phyloP scores from a whole-genome alignment of 2,113 vertebrate genomes.

The Neolamprologus variostigma region DNA sequence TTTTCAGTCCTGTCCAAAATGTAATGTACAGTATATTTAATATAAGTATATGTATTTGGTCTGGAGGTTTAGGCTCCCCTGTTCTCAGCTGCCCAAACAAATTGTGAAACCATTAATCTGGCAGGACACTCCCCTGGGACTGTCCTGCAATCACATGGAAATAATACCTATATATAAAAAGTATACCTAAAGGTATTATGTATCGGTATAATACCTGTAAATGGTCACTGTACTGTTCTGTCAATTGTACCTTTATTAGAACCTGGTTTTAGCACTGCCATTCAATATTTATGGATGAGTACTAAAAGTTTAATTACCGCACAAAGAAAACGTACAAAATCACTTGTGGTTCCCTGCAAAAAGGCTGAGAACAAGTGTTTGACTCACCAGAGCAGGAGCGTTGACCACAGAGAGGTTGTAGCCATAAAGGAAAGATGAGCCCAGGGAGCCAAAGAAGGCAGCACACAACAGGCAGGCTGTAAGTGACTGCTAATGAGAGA shows the following conservation, averaged over 20 bases:
- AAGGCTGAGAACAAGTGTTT: background rate
- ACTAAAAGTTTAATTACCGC: background rate
- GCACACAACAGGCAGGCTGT: constrained; percentile 75
- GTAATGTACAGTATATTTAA: background rate
- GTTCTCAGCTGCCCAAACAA: background rate
- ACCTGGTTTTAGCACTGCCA: background rate
- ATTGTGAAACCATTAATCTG: background rate
- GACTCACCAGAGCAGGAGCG: constrained; percentile 80
- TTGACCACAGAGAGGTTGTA: constrained; percentile 90
- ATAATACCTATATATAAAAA: background rate
- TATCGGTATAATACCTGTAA: background rate
- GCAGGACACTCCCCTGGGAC: background rate
- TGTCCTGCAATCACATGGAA: background rate
- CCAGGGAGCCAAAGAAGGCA: constrained; percentile 79
- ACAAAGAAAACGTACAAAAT: background rate
- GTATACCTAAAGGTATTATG: background rate
- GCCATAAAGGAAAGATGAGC: constrained; percentile 87
- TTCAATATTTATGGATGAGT: background rate
- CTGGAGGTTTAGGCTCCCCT: background rate
- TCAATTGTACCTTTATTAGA: background rate
- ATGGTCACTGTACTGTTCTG: background rate
- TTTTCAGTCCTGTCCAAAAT: background rate
- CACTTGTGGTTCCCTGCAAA: background rate
- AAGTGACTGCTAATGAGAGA: constrained; percentile 60
- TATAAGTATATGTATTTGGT: background rate